phyloP scores from a whole-genome alignment of 2,888 invertebrate genomes.

The Crepidodera aurea region DNA sequence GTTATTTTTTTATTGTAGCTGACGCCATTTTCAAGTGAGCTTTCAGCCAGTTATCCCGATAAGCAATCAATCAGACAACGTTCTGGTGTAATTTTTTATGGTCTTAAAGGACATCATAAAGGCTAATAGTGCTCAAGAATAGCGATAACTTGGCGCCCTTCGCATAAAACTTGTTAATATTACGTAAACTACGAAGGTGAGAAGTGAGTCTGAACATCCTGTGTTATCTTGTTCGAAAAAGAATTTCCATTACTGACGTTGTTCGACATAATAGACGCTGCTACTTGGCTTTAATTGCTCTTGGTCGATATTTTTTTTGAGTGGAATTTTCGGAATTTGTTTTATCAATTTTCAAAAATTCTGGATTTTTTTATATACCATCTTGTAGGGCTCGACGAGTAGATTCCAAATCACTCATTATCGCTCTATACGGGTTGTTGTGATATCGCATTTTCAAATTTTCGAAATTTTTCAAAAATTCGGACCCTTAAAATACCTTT shows the following conservation, averaged over 20 bases:
- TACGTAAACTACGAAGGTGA: slow-evolving; percentile 31
- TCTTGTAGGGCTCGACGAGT: too few species aligned
- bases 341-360: too few species aligned
- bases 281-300: slow-evolving; percentile 5
- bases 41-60: slow-evolving; percentile 8
- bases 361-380: too few species aligned
- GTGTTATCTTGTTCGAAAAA: slow-evolving; percentile 22
- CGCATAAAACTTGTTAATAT: slow-evolving; percentile 34
- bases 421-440: too few species aligned
- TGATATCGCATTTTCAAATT: too few species aligned
- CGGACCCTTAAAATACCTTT: too few species aligned
- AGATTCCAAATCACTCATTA: too few species aligned
- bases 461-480: too few species aligned
- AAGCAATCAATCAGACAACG: slow-evolving; percentile 1
- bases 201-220: slow-evolving; percentile 22
- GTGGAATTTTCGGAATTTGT: too few species aligned
- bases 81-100: slow-evolving; percentile 12
- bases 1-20: slow-evolving; percentile 5
- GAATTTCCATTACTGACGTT: neutral
- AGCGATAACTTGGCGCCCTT: slow-evolving; percentile 38
- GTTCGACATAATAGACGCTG: neutral
- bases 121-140: slow-evolving; percentile 32
- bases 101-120: slow-evolving; percentile 3
- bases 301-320: too few species aligned
- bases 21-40: slow-evolving; percentile 24